Base-by-base conservation (phyloP, 2,797 vertebrate genomes). In the Gymnoscopelus microlampas region DNA sequence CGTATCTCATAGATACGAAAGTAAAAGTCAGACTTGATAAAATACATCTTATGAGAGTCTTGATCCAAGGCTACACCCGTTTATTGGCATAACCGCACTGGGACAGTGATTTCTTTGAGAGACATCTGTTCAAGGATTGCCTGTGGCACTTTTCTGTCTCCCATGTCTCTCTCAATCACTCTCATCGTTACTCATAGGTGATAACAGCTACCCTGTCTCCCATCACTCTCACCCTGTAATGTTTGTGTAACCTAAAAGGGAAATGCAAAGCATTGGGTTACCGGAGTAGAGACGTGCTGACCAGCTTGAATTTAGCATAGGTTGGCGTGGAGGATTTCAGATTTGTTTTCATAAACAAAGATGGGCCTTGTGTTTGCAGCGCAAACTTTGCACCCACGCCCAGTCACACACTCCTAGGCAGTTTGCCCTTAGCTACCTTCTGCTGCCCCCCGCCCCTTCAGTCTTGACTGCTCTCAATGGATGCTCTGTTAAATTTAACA, bases 401-500 rank as follows among this genome's bases (percentile, higher is more conserved):
- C 39, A 44, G 39, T 44, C 39, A 44, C 49, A 63, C 35, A 54
- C 54, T 70, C 23, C 12, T 62, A 53, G 32, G 53, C 24, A 0
- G 55, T 47, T 54, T 58, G 5, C 12, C 59, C 58, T 35, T 55
- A 23, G 4, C 19, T 32, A 10, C 71, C 53, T 60, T 53, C 57
- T 48, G 68, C 68, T 35, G 54, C 60, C 57, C 50, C 68, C 68
- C 39, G 53, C 60, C 35, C 26, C n/a, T 35, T 15, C 47, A 49
- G 44, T 58, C 48, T 53, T 24, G 63, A 58, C 74, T 59, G 70
- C 3, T 74, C 39, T 93, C 82, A 93, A 92, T 89, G 82, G 79
- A 47, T 29, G 62, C 79, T 88, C 86, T 92, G 88, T 94, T 81
- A 23, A 61, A 24, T 9, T 39, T 39, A 12, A 15, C 56, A 57